Base-by-base conservation (phyloP, 2,888 invertebrate genomes). In the Timandra comae region DNA sequence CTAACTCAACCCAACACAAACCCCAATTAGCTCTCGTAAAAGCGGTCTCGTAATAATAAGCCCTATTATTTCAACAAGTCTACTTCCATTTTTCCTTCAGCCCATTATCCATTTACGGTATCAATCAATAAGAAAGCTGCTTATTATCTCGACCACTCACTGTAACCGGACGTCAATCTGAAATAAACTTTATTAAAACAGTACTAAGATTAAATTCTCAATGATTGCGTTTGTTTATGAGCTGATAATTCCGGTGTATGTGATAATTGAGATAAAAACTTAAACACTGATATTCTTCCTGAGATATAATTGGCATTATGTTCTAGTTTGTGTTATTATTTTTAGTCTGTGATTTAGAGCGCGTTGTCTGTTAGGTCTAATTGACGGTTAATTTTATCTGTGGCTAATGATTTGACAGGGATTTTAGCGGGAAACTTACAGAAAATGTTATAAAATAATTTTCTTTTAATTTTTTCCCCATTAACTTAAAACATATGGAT, bases 71-170 rank as follows among this genome's bases (percentile, higher is more conserved):
- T 16, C 4, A 6, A 1, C 16, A 16, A 8, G 22, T 7, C 37
- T 26, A 27, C 23, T 3, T 8, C 22, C n/a, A n/a, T n/a, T n/a
- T n/a, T 4, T 8, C 21, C 16, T 16, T 30, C n/a, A n/a, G n/a
- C 35, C 28, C 38, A 33, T 35, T 40, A 35, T 30, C 38, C 36
- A 33, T 24, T 33, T 35, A 37, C 22, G 27, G 37, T 35, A 34
- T 37, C 41, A 29, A 39, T 43, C 38, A 35, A 22, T 32, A 38
- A 31, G 38, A 41, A 39, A 46, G 29, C 30, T n/a, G 25, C 33
- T 30, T 30, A 43, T 42, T 34, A 43, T 21, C 41, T 28, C 27
- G 33, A 25, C 29, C 29, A 31, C 36, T 29, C 26, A 30, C 38
- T 30, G 29, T 34, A 20, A 38, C 38, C 35, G 25, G 27, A 8